Percentiles rank a stretch among this genome's conserved stretches.
Conservation (phyloP, 2,797 vertebrate species). For the Chanos chanos region DNA sequence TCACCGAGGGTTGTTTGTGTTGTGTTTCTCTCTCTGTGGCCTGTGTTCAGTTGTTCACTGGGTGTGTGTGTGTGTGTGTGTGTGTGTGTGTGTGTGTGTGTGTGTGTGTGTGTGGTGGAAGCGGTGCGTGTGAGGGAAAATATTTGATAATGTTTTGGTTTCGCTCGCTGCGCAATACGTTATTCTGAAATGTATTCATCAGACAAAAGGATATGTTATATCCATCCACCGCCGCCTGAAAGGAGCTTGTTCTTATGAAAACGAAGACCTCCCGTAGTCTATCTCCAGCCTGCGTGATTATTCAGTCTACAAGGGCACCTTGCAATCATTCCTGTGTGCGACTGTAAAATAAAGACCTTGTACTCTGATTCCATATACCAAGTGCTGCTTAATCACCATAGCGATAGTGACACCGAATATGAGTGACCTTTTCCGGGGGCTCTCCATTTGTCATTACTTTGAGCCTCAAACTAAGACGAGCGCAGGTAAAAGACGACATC, state of each 20-base stretch:
- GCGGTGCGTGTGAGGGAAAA: neutral
- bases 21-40: slow-evolving; percentile 25
- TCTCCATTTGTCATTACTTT: slow-evolving; percentile 17
- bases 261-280: slow-evolving; percentile 25
- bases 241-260: slow-evolving; percentile 13
- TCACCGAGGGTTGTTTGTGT: too few species aligned
- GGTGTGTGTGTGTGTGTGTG: neutral
- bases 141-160: too few species aligned
- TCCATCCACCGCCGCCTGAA: neutral
- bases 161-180: too few species aligned
- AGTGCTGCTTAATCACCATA: slow-evolving; percentile 10
- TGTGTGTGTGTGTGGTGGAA: slow-evolving; percentile 14
- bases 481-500: neutral
- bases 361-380: slow-evolving; percentile 9
- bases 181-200: too few species aligned
- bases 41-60: slow-evolving; percentile 23
- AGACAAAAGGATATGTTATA: neutral
- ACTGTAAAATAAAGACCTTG: slow-evolving; percentile 4
- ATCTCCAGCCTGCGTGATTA: slow-evolving; percentile 19
- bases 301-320: slow-evolving; percentile 38
- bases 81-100: slow-evolving; percentile 22
- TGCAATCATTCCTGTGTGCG: slow-evolving; percentile 22
- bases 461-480: neutral
- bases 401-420: slow-evolving; percentile 5
- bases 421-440: slow-evolving; percentile 5